A percentile compares a stretch with the other conserved stretches of the same genome.
Evolutionary conservation across 2,888 invertebrate species (phyloP).

Genomic region (Nasonovia ribisnigri): DNA sequence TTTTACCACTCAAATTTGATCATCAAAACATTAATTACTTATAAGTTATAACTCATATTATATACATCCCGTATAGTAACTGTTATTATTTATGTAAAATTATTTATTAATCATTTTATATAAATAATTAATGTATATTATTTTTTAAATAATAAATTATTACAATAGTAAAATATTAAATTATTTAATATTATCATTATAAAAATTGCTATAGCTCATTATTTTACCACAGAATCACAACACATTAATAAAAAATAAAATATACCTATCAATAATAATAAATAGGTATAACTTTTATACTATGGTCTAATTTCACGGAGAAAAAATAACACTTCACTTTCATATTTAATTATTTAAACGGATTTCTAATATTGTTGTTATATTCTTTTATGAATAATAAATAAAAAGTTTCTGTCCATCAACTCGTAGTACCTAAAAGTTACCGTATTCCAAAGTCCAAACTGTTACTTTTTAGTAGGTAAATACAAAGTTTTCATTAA

Average conservation of each 20-base stretch:
- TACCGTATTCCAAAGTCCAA: background rate
- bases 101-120: background rate
- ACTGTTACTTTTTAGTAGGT: slow-evolving; percentile 4
- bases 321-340: background rate
- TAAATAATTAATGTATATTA: too few relatives aligned
- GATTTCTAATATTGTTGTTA: background rate
- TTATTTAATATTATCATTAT: too few relatives aligned
- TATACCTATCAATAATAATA: too few relatives aligned
- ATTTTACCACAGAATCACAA: background rate
- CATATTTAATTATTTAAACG: slow-evolving; percentile 3
- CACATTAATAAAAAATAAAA: background rate
- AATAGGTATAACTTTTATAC: background rate
- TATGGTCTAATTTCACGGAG: background rate
- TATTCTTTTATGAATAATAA: slow-evolving; percentile 1
- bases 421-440: background rate
- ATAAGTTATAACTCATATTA: too few relatives aligned
- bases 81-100: too few relatives aligned
- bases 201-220: background rate
- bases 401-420: background rate
- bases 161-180: too few relatives aligned
- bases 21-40: too few relatives aligned
- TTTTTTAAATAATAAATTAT: too few relatives aligned
- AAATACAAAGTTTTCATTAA: slow-evolving; percentile 14
- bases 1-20: too few relatives aligned
- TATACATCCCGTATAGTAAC: background rate